Evolutionary conservation across 1,140 invertebrate genomes (phyloP), one percentile per base, ranked within the genome.

Genomic region (Hestina assimilis): DNA sequence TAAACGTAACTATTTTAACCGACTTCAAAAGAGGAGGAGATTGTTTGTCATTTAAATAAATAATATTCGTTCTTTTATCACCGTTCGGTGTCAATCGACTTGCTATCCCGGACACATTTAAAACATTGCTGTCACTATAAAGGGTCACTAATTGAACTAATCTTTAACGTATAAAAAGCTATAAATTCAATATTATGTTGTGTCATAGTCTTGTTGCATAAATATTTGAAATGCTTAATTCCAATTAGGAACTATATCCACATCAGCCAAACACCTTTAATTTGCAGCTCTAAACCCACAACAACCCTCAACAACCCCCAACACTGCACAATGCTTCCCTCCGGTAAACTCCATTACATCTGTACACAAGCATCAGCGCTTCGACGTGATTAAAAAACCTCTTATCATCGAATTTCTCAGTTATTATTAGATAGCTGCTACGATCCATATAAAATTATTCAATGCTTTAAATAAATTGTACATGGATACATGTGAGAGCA

Each of bases 341-440:
- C 17, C 28, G 23, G 20, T 43, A 43, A 53, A 43, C 43, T 42
- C 40, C 50, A 42, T 53, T 53, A 28, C 50, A 43, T 53, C 43
- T 53, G 50, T 42, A 53, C 26, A 42, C 38, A 28, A 53, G 15
- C 40, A 38, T 19, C 40, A 31, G 28, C 48, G 48, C 11, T 53
- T 28, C 12, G 26, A 19, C 11, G 31, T 33, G 40, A 33, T 53
- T 53, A 53, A 53, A 51, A 53, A 53, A 53, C 50, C 40, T 29
- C 50, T 31, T 53, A 21, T 31, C 26, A 31, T 17, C 40, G 20
- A 33, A 53, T 35, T 17, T 19, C 9, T 41, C 12, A 41, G 24
- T 20, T 41, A 26, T 41, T 15, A 41, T 52, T 24, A 12, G 26
- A 53, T 43, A 43, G 48, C 31, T 33, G 31, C 24, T n/a, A n/a